Evolutionary conservation across 2,797 vertebrate species (phyloP).

Genomic region (Myotis planiceps): DNA sequence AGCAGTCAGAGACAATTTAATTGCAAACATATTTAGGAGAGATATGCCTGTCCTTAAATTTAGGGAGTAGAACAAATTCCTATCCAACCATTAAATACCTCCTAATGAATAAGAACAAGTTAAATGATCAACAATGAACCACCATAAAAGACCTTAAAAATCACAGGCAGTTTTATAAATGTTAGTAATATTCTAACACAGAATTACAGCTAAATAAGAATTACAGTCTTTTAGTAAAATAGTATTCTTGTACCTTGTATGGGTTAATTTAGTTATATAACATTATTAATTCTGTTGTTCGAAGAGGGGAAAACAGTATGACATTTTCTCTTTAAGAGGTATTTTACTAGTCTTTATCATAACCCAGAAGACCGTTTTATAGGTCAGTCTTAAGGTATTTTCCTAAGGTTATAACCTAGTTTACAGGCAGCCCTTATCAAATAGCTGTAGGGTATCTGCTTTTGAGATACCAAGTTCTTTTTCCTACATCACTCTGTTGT

Average conservation of each 20-base stretch:
- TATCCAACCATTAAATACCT: constrained; percentile 10
- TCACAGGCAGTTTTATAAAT: neutral
- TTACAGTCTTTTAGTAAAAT: neutral
- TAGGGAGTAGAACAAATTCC: neutral
- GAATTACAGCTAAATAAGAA: neutral
- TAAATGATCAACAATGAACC: constrained; percentile 8
- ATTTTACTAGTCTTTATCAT: neutral
- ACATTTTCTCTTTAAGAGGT: neutral
- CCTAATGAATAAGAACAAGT: constrained; percentile 30
- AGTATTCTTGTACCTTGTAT: neutral
- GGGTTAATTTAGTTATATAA: neutral
- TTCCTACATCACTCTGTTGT: neutral
- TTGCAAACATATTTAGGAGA: constrained; percentile 52
- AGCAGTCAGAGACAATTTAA: constrained; percentile 55
- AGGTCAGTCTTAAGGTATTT: neutral
- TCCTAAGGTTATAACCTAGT: neutral
- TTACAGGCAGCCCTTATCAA: neutral
- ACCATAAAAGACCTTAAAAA: neutral
- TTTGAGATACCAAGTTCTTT: neutral
- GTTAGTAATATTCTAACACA: neutral
- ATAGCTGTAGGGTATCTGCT: neutral
- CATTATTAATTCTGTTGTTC: neutral
- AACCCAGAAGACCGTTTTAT: neutral
- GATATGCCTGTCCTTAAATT: neutral
- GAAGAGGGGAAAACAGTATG: neutral